Percentiles rank a stretch among this genome's conserved stretches.
These are phyloP conservation scores for Dunckerocampus dactyliophorus DNA, from an alignment of 2,113 vertebrate species.

Conservation along the genomic window DNA sequence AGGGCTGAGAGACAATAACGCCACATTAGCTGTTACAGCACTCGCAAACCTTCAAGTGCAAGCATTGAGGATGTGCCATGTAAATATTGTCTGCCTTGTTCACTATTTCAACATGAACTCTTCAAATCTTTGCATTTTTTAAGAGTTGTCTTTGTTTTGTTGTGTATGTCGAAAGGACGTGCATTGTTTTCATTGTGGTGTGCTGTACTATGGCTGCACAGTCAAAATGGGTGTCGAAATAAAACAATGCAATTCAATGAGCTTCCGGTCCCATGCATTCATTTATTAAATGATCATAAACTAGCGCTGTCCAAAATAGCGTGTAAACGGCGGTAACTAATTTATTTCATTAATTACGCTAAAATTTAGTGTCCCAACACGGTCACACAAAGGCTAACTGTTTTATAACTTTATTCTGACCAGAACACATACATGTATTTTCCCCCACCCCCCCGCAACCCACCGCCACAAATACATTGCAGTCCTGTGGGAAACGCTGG, in stretches of 20 bases:
- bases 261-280: not conserved
- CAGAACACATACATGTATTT: too few species aligned
- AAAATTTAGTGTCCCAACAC: too few species aligned
- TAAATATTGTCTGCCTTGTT: conserved; percentile 32
- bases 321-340: too few species aligned
- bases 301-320: too few species aligned
- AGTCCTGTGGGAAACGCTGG: too few species aligned
- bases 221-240: conserved; percentile 45
- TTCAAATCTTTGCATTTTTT: conserved; percentile 19
- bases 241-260: conserved; percentile 45
- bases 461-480: too few species aligned
- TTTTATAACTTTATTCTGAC: too few species aligned
- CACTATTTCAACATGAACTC: conserved; percentile 21
- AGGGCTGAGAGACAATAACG: conserved; percentile 13
- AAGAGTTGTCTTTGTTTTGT: conserved; percentile 4
- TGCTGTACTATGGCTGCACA: conserved; percentile 29
- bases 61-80: conserved; percentile 37
- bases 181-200: conserved; percentile 21
- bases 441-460: too few species aligned
- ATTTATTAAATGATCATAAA: too few species aligned
- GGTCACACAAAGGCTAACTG: too few species aligned
- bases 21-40: conserved; percentile 14
- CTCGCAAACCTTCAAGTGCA: conserved; percentile 38
- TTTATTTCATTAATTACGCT: too few species aligned
- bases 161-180: conserved; percentile 18